These are phyloP conservation scores for Rousettus leschenaultii DNA, from an alignment of 2,113 vertebrate genomes.

Conservation along the genomic window DNA sequence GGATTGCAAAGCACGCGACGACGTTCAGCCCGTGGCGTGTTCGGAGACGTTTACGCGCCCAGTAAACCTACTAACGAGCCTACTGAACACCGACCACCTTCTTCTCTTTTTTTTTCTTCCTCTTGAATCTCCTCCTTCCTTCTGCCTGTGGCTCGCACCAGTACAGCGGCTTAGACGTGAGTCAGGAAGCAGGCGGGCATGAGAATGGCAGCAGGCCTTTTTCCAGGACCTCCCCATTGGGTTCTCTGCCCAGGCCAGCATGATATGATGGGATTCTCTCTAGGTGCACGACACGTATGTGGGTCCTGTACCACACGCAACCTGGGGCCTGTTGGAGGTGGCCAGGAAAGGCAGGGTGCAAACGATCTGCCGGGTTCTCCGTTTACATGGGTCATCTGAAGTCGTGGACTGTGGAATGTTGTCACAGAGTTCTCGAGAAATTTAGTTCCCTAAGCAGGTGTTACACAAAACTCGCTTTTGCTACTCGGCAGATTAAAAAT, in stretches of 20 bases:
- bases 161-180: not conserved
- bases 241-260: not conserved
- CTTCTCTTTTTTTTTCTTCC: not conserved
- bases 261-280: not conserved
- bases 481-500: not conserved
- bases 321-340: not conserved
- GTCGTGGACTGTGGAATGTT: not conserved
- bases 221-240: not conserved
- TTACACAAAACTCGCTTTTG: not conserved
- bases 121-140: not conserved
- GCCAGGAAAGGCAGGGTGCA: not conserved
- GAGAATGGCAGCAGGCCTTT: not conserved
- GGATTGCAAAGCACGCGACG: not conserved
- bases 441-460: not conserved
- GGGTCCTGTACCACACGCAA: accelerated
- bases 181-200: not conserved
- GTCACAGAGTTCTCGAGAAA: not conserved
- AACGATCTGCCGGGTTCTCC: not conserved
- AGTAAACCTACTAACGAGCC: not conserved
- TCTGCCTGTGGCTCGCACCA: not conserved
- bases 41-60: not conserved
- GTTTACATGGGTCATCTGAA: not conserved
- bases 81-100: not conserved
- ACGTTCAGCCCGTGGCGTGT: not conserved
- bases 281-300: accelerated